Evolutionary conservation across 2,888 invertebrate genomes (phyloP).

Genomic region (Digitonthophagus gazella): DNA sequence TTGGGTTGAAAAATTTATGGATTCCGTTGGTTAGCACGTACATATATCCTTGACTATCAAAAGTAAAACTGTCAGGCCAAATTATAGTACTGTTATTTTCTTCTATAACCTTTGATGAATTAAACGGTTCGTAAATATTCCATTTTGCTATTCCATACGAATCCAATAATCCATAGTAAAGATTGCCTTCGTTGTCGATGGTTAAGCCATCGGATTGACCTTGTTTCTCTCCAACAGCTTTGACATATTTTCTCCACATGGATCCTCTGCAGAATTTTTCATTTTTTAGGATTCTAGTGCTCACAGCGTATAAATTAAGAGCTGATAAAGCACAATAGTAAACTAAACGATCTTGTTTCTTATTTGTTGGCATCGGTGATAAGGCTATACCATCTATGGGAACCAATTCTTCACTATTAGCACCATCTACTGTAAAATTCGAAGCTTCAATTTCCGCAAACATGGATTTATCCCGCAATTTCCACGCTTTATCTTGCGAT

Average conservation of each 20-base stretch:
- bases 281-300: constrained; percentile 60
- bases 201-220: constrained; percentile 71
- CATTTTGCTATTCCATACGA: constrained; percentile 67
- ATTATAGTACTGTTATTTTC: constrained; percentile 64
- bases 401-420: constrained; percentile 55
- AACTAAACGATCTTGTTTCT: constrained; percentile 34
- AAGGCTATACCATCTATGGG: constrained; percentile 71
- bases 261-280: constrained; percentile 49
- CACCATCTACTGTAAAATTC: constrained; percentile 60
- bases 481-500: constrained; percentile 59
- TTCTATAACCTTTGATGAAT: constrained; percentile 60
- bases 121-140: constrained; percentile 59
- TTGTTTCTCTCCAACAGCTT: constrained; percentile 59
- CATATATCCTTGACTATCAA: constrained; percentile 62
- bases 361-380: constrained; percentile 57
- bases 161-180: constrained; percentile 66
- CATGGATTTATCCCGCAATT: constrained; percentile 68
- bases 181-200: constrained; percentile 63
- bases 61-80: constrained; percentile 67
- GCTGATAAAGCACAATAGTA: constrained; percentile 42
- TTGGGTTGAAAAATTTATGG: constrained; percentile 62
- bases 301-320: constrained; percentile 58
- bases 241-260: constrained; percentile 48
- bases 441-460: constrained; percentile 58
- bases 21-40: constrained; percentile 51